Conservation (phyloP, 2,113 vertebrate species). For the Tamias sibiricus region DNA sequence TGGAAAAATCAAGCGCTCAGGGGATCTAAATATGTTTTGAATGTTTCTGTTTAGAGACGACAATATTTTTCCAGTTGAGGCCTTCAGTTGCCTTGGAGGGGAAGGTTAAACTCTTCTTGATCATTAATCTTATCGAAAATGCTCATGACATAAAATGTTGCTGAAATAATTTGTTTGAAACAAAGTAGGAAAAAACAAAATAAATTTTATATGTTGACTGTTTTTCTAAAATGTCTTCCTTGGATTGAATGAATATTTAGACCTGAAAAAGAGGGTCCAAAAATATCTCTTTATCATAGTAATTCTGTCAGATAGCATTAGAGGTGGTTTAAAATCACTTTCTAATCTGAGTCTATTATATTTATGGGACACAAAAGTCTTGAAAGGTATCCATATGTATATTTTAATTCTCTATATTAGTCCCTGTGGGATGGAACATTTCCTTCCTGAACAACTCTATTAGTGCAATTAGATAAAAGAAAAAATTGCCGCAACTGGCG, state of each 20-base stretch:
- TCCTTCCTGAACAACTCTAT: constrained; percentile 3
- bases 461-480: background rate
- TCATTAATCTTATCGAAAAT: constrained; percentile 36
- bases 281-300: background rate
- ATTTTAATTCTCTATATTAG: constrained; percentile 40
- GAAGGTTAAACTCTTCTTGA: background rate
- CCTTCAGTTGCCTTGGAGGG: background rate
- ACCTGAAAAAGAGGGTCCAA: background rate
- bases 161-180: constrained; percentile 38
- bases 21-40: constrained; percentile 70
- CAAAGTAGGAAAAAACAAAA: constrained; percentile 57
- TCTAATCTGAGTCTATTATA: background rate
- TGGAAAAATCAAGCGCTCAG: constrained; percentile 67
- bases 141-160: background rate
- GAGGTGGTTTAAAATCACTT: background rate
- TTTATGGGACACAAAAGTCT: background rate
- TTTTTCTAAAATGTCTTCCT: constrained; percentile 58
- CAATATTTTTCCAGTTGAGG: background rate
- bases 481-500: background rate
- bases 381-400: background rate
- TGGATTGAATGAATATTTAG: constrained; percentile 39
- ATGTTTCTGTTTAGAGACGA: constrained; percentile 58
- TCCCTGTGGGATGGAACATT: background rate
- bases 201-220: constrained; percentile 36
- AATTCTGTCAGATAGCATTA: background rate